These are phyloP conservation scores for Eupithecia exiguata DNA, from an alignment of 2,888 invertebrate species.

Conservation along the genomic window DNA sequence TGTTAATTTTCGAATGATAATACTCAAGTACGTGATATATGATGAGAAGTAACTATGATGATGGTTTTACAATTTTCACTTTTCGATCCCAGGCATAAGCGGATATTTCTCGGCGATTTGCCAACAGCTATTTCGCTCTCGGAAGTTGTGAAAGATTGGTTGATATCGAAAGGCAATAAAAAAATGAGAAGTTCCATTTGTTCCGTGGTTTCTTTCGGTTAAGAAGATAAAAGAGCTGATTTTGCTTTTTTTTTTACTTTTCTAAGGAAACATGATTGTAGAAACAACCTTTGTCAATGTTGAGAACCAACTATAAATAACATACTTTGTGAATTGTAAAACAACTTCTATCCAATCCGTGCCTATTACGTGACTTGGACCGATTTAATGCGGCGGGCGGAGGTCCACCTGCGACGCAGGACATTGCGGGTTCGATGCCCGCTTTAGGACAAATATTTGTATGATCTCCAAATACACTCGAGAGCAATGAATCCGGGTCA, in stretches of 20 bases:
- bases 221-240: not conserved
- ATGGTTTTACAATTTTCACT: not conserved
- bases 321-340: conserved; percentile 44
- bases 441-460: too few species aligned
- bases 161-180: conserved; percentile 1
- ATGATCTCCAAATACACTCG: too few species aligned
- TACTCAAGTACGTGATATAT: not conserved
- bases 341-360: conserved; percentile 39
- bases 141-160: not conserved
- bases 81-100: not conserved
- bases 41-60: not conserved
- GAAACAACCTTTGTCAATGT: too few species aligned
- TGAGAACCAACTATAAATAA: conserved; percentile 19
- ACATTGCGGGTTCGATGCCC: too few species aligned
- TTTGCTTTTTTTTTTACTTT: not conserved
- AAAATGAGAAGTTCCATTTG: not conserved
- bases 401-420: too few species aligned
- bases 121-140: not conserved
- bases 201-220: not conserved
- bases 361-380: conserved; percentile 45
- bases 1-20: not conserved
- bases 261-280: too few species aligned
- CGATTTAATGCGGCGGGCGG: too few species aligned
- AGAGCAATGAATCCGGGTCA: too few species aligned
- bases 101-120: not conserved